Evolutionary conservation across 2,888 invertebrate species (phyloP), one percentile per base, ranked within the genome.

Genomic region (Blastobasis lacticolella): DNA sequence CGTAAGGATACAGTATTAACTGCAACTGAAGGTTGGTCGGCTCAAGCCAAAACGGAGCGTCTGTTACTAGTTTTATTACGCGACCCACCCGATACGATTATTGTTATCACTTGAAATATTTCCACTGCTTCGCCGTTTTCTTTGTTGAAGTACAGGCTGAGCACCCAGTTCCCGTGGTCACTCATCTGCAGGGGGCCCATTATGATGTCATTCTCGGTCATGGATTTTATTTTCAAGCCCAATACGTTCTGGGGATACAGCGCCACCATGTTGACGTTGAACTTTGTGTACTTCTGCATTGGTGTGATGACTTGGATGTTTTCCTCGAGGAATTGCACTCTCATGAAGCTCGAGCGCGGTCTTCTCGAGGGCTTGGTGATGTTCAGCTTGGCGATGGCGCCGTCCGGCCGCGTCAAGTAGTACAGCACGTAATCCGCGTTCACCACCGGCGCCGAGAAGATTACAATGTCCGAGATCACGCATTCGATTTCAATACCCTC

Each of bases 91-190:
- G 60, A 61, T 55, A 87, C 80, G 52, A 67, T 62, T 51, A 87
- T 55, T n/a, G 66, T 73, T 5, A 87, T 77, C 48, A 81, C 74
- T 73, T 83, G 79, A 56, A 74, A 85, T 49, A 75, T 38, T 55
- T 87, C 87, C 1, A 69, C 59, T 73, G 71, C 75, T 1, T 71
- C 56, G 6, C 59, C 74, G 37, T 74, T 58, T 0, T 61, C 50
- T 51, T 72, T 69, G 42, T 62, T 65, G 3, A 64, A 69, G 52
- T 71, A 80, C 0, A 71, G 56, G 48, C 81, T 82, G 0, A 87
- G 52, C 42, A 82, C 70, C 87, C 87, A 88, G 53, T 88, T 88
- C 0, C 87, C 87, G 49, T 81, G 70, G 43, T 86, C 78, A 0
- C 73, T 69, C 4, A 66, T 64, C 5, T 38, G 23, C 6, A 87